Conservation (phyloP, 1,140 invertebrate genomes). For the Anagrus nilaparvatae region DNA sequence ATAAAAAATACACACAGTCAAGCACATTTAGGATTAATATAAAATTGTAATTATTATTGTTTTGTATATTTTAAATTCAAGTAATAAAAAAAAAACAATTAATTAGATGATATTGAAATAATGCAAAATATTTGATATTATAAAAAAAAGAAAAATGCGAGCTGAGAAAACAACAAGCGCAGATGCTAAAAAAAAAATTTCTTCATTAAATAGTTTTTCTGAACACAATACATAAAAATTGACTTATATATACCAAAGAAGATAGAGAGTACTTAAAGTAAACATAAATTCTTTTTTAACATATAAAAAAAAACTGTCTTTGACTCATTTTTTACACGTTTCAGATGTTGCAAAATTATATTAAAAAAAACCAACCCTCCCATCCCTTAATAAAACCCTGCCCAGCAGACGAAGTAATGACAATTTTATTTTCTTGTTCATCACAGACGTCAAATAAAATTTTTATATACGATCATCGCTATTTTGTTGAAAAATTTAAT, state of each 20-base stretch:
- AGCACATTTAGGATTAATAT: slow-evolving; percentile 35
- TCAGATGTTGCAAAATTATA: slow-evolving; percentile 13
- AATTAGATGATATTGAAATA: too few species aligned
- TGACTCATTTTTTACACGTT: slow-evolving; percentile 16
- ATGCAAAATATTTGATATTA: slow-evolving; percentile 29
- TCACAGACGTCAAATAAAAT: too few species aligned
- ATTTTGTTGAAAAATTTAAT: too few species aligned
- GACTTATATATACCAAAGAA: slow-evolving; percentile 19
- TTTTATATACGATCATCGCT: too few species aligned
- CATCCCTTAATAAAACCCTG: too few species aligned
- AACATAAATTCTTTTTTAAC: slow-evolving; percentile 13
- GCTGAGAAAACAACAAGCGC: slow-evolving; percentile 32
- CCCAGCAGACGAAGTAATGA: slow-evolving; percentile 9
- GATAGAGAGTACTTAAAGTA: too few species aligned
- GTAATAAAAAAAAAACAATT: slow-evolving; percentile 23
- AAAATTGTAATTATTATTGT: slow-evolving; percentile 39
- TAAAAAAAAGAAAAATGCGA: slow-evolving; percentile 25
- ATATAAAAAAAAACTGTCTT: too few species aligned
- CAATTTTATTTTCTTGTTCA: slow-evolving; percentile 8
- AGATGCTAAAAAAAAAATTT: slow-evolving; percentile 29
- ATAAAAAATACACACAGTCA: slow-evolving; percentile 19
- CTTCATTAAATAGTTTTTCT: slow-evolving; percentile 26
- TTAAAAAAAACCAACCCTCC: slow-evolving; percentile 1
- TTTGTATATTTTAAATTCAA: slow-evolving; percentile 26
- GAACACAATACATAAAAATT: slow-evolving; percentile 26